Percentiles rank a stretch among this genome's conserved stretches.
These are phyloP conservation scores for Umimayanthus chanpuru DNA, from an alignment of 92 coral and sea anemone genomes.

Conservation along the genomic window DNA sequence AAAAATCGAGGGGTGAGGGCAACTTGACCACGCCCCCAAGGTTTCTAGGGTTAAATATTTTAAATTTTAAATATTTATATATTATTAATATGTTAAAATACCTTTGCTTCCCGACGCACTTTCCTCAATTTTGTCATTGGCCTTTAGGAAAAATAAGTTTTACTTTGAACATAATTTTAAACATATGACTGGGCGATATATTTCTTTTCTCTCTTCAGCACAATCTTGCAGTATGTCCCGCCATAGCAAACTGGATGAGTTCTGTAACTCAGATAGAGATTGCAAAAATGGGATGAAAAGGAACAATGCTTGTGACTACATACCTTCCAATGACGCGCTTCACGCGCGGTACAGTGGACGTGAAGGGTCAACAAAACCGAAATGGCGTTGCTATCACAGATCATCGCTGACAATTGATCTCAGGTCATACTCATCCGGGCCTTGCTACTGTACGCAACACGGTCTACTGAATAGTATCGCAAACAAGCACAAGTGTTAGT, in stretches of 20 bases:
- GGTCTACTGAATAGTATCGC: not conserved
- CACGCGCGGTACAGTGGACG: not conserved
- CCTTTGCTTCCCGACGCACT: no score
- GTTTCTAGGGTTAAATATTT: no score
- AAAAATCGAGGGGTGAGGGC: no score
- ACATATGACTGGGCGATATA: no score
- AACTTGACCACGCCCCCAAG: no score
- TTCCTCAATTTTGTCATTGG: no score
- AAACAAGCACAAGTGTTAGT: not conserved
- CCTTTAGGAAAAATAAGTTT: no score
- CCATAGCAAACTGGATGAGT: not conserved
- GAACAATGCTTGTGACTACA: not conserved
- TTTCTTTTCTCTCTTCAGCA: not conserved
- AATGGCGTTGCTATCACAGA: constrained; percentile 1
- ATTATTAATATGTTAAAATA: no score
- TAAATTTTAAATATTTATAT: no score
- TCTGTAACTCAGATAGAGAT: not conserved
- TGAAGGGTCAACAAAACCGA: not conserved
- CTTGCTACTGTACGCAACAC: not conserved
- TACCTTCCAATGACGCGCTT: not conserved
- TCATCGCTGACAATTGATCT: not conserved
- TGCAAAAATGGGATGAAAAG: not conserved
- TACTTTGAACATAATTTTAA: no score
- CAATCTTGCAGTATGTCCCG: not conserved
- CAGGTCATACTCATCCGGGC: not conserved